Evolutionary conservation across 2,888 invertebrate species (phyloP).

Genomic region (Synergus umbraculus): DNA sequence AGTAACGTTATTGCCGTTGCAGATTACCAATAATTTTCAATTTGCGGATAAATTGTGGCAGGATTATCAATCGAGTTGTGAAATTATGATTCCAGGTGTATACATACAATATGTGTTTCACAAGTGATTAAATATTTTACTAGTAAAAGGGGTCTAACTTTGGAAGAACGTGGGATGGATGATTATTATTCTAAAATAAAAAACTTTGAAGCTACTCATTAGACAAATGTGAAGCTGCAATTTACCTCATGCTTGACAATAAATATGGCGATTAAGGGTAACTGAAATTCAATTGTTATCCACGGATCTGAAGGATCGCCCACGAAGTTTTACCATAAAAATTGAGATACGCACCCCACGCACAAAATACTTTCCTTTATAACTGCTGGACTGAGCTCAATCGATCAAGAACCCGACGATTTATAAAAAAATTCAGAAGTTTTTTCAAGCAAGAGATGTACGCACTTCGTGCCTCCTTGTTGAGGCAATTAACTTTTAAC

Average conservation of each 20-base stretch:
- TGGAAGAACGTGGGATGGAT: background rate
- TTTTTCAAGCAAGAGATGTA: slow-evolving; percentile 26
- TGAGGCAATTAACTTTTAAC: slow-evolving; percentile 66
- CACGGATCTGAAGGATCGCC: slow-evolving; percentile 28
- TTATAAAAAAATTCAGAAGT: slow-evolving; percentile 38
- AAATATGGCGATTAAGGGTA: background rate
- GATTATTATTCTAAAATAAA: background rate
- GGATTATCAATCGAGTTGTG: slow-evolving; percentile 25
- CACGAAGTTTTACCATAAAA: slow-evolving; percentile 11
- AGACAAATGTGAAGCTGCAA: background rate
- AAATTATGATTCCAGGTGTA: slow-evolving; percentile 11
- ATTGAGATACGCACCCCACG: background rate
- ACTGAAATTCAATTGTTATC: slow-evolving; percentile 25
- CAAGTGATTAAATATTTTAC: too few relatives aligned
- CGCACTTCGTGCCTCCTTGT: background rate
- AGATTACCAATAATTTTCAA: slow-evolving; percentile 23
- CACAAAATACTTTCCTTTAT: slow-evolving; percentile 11
- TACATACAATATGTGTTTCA: background rate
- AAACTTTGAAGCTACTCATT: background rate
- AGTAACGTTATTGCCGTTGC: background rate
- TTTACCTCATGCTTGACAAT: background rate
- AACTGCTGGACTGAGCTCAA: background rate
- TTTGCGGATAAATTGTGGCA: slow-evolving; percentile 12
- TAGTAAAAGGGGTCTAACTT: too few relatives aligned
- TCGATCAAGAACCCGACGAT: slow-evolving; percentile 1